A percentile compares a stretch with the other conserved stretches of the same genome.
Evolutionary conservation across 2,797 vertebrate genomes (phyloP).

Genomic region (Macroramphosus scolopax): DNA sequence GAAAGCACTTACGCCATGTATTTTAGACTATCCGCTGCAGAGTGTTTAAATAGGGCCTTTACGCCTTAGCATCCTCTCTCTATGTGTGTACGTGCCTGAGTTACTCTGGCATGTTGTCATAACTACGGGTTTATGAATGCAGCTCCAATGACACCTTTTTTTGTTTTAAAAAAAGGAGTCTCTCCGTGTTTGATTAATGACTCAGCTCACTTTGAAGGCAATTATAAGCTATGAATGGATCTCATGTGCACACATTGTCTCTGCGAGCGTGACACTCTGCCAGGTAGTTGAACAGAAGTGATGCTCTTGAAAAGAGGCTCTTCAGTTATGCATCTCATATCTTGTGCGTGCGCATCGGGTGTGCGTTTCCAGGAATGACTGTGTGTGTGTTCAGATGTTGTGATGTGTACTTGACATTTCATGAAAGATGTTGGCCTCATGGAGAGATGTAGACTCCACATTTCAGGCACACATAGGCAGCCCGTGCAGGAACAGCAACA

Average conservation of each 20-base stretch:
- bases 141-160: slow-evolving; percentile 53
- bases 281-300: slow-evolving; percentile 66
- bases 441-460: slow-evolving; percentile 8
- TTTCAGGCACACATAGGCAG: too few species aligned
- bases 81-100: slow-evolving; percentile 7
- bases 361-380: slow-evolving; percentile 28
- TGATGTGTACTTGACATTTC: slow-evolving; percentile 18
- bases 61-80: slow-evolving; percentile 4
- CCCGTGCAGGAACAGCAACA: slow-evolving; percentile 8
- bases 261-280: slow-evolving; percentile 58
- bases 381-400: slow-evolving; percentile 26
- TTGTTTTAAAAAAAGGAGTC: slow-evolving; percentile 50
- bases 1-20: too few species aligned
- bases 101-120: slow-evolving; percentile 46
- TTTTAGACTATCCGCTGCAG: too few species aligned
- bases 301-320: slow-evolving; percentile 66
- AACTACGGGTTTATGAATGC: slow-evolving; percentile 63
- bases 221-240: slow-evolving; percentile 78
- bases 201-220: slow-evolving; percentile 71
- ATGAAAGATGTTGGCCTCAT: slow-evolving; percentile 6
- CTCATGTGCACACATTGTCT: slow-evolving; percentile 68
- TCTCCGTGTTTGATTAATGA: slow-evolving; percentile 72
- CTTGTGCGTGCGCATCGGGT: slow-evolving; percentile 19
- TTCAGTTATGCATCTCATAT: slow-evolving; percentile 62
- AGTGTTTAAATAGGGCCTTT: too few species aligned